phyloP scores from a whole-genome alignment of 2,888 invertebrate species.

The Scelioninae gen. 1 region DNA sequence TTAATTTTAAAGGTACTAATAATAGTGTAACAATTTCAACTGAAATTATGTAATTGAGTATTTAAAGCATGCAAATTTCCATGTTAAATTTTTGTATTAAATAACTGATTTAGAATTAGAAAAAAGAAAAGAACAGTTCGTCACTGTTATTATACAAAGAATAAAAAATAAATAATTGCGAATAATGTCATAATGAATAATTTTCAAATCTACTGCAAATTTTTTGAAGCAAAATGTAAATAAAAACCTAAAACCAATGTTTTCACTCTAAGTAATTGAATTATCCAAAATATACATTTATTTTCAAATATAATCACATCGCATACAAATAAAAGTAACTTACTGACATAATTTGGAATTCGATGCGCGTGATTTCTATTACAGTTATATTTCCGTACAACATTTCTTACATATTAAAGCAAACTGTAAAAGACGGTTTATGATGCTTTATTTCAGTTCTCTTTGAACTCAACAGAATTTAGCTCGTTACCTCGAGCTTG shows the following conservation, averaged over 20 bases:
- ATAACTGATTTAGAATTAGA: no score
- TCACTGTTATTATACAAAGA: no score
- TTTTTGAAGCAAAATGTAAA: no score
- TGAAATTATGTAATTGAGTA: no score
- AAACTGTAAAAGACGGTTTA: constrained; percentile 42
- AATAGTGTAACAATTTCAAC: not conserved
- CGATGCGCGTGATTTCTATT: constrained; percentile 4
- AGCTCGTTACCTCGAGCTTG: constrained; percentile 28
- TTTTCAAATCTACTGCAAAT: no score
- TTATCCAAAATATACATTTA: not conserved
- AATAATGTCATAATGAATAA: no score
- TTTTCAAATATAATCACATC: not conserved
- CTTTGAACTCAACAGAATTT: constrained; percentile 37
- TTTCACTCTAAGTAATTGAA: no score
- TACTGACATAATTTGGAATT: not conserved
- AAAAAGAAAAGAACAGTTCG: no score
- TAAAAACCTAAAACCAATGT: no score
- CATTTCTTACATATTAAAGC: constrained; percentile 42
- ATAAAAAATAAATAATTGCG: no score
- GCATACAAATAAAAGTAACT: not conserved
- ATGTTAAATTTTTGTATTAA: no score
- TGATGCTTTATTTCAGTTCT: constrained; percentile 35
- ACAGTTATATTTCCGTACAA: constrained; percentile 16
- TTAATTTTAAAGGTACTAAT: constrained; percentile 19
- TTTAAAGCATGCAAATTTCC: no score